These are phyloP conservation scores for Henicopernis longicauda DNA, from an alignment of 2,113 vertebrate species.

Conservation along the genomic window DNA sequence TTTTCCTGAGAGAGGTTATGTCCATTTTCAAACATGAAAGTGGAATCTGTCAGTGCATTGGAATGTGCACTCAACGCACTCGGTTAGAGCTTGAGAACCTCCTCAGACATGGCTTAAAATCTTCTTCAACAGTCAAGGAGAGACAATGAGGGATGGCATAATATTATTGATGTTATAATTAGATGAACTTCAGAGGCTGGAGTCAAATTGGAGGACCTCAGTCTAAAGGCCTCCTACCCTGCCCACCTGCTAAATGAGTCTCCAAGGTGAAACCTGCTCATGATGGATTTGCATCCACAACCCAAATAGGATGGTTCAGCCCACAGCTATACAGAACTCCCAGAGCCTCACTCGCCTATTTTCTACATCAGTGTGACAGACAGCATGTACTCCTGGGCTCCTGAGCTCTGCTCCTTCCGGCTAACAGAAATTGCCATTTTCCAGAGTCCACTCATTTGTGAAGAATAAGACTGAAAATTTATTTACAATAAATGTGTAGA, in stretches of 20 bases:
- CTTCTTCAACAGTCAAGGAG: background rate
- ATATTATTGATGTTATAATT: background rate
- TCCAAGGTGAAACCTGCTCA: background rate
- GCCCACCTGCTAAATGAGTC: background rate
- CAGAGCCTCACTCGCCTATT: background rate
- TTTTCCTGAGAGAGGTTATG: background rate
- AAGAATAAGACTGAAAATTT: background rate
- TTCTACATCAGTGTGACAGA: background rate
- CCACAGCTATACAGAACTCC: background rate
- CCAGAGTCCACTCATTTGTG: background rate
- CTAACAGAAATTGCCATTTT: background rate
- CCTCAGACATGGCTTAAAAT: background rate
- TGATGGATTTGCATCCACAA: background rate
- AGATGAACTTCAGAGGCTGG: background rate
- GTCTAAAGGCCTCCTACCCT: background rate
- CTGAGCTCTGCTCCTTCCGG: background rate
- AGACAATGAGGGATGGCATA: background rate
- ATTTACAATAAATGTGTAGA: background rate
- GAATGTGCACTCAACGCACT: background rate
- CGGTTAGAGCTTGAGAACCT: background rate
- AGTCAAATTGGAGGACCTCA: background rate
- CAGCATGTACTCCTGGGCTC: accelerated
- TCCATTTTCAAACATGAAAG: background rate
- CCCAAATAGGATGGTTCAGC: background rate
- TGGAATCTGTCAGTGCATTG: background rate